phyloP scores from a whole-genome alignment of 2,797 vertebrate species.

The Anguilla obscura region DNA sequence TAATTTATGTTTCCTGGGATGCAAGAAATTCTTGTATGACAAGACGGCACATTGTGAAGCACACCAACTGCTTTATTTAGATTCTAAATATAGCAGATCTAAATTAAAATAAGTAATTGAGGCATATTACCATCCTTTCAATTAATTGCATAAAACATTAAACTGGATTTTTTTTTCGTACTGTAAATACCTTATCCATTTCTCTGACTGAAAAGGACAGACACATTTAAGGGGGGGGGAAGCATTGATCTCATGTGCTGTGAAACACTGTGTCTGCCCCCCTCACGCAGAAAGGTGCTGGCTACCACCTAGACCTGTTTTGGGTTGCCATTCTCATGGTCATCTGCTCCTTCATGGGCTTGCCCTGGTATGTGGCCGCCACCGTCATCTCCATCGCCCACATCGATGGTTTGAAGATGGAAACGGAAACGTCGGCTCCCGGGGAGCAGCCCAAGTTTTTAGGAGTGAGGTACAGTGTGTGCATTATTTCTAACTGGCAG shows the following conservation, averaged over 20 bases:
- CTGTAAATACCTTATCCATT: too few species aligned
- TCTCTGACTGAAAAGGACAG: too few species aligned
- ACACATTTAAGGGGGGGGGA: too few species aligned
- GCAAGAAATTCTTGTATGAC: background rate
- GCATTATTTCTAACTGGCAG: background rate
- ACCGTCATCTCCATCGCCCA: slow-evolving; percentile 98
- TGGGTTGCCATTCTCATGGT: slow-evolving; percentile 93
- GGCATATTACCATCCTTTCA: background rate
- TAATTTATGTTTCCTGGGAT: background rate
- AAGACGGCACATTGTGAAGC: background rate
- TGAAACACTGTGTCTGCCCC: background rate
- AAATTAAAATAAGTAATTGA: background rate
- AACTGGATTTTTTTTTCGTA: background rate
- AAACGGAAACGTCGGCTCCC: slow-evolving; percentile 94
- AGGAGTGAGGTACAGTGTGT: slow-evolving; percentile 83
- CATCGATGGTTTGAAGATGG: slow-evolving; percentile 98
- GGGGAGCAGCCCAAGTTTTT: slow-evolving; percentile 96
- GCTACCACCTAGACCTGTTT: slow-evolving; percentile 95
- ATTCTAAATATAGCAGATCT: background rate
- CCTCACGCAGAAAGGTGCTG: slow-evolving; percentile 90
- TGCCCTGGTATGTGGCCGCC: slow-evolving; percentile 97
- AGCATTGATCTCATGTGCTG: background rate
- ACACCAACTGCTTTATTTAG: background rate
- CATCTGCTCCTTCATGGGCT: slow-evolving; percentile 93
- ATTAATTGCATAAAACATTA: background rate